phyloP scores from a whole-genome alignment of 2,888 invertebrate species.

The Eristalinus sepulchralis region DNA sequence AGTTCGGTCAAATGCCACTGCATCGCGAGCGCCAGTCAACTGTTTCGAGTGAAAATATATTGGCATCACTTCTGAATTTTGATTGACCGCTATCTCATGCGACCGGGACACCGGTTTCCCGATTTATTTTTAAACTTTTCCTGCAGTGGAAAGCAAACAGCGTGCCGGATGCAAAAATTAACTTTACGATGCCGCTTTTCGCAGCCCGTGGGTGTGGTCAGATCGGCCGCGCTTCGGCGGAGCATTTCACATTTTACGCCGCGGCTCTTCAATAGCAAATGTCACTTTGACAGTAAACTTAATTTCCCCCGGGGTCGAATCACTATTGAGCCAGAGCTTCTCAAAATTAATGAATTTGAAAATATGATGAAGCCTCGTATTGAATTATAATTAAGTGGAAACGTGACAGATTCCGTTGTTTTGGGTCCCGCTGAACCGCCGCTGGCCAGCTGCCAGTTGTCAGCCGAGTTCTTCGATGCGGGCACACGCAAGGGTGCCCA shows the following conservation, averaged over 20 bases:
- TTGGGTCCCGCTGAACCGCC: not conserved
- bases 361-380: slow-evolving; percentile 51
- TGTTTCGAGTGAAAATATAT: slow-evolving; percentile 1
- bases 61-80: slow-evolving; percentile 54
- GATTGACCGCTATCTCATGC: slow-evolving; percentile 35
- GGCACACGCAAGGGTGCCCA: slow-evolving; percentile 31
- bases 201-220: slow-evolving; percentile 10
- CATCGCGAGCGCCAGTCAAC: not conserved
- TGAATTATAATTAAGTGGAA: slow-evolving; percentile 62
- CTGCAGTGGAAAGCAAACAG: slow-evolving; percentile 33
- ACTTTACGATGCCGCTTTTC: not conserved
- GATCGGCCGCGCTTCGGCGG: not conserved
- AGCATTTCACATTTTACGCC: not conserved
- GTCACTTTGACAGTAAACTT: slow-evolving; percentile 47
- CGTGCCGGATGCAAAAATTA: slow-evolving; percentile 63
- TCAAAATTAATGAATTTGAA: slow-evolving; percentile 48
- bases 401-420: slow-evolving; percentile 52
- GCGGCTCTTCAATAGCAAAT: slow-evolving; percentile 9
- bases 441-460: slow-evolving; percentile 61
- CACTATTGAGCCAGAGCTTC: not conserved
- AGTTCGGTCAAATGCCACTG: not conserved
- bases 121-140: slow-evolving; percentile 46
- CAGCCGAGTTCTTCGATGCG: slow-evolving; percentile 17
- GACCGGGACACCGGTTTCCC: not conserved
- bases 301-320: slow-evolving; percentile 19